These are phyloP conservation scores for Protosalanx chinensis DNA, from an alignment of 2,797 vertebrate genomes.

Conservation along the genomic window DNA sequence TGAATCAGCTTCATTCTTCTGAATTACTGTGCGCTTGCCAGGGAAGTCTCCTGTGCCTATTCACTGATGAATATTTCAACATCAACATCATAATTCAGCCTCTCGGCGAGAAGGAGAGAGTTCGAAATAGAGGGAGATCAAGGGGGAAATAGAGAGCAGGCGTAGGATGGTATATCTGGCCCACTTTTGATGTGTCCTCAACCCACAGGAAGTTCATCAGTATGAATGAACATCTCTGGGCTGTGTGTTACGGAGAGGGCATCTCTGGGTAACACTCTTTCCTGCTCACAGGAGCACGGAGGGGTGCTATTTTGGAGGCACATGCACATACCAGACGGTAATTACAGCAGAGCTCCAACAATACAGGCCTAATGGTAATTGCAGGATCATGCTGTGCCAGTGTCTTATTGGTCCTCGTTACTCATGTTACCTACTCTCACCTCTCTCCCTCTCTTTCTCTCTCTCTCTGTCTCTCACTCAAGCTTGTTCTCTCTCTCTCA, in stretches of 20 bases:
- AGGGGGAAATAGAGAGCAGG: too few relatives aligned
- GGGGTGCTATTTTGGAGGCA: too few relatives aligned
- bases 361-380: slow-evolving; percentile 64
- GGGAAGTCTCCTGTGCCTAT: slow-evolving; percentile 46
- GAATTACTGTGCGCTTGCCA: slow-evolving; percentile 40
- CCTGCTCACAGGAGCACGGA: not conserved
- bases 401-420: slow-evolving; percentile 57
- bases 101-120: slow-evolving; percentile 17
- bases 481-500: slow-evolving; percentile 1
- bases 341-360: slow-evolving; percentile 51
- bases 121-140: not conserved
- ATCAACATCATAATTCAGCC: slow-evolving; percentile 42
- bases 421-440: slow-evolving; percentile 30
- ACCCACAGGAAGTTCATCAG: not conserved
- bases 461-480: slow-evolving; percentile 16
- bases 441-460: slow-evolving; percentile 15
- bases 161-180: not conserved
- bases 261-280: too few relatives aligned
- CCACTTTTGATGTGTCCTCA: not conserved
- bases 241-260: not conserved
- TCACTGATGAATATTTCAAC: slow-evolving; percentile 62
- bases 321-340: slow-evolving; percentile 43
- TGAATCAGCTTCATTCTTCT: slow-evolving; percentile 48
- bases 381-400: slow-evolving; percentile 51
- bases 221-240: not conserved